A percentile compares a stretch with the other conserved stretches of the same genome.
Conservation (phyloP, 1,140 invertebrate genomes). For the Drosophila athabasca region DNA sequence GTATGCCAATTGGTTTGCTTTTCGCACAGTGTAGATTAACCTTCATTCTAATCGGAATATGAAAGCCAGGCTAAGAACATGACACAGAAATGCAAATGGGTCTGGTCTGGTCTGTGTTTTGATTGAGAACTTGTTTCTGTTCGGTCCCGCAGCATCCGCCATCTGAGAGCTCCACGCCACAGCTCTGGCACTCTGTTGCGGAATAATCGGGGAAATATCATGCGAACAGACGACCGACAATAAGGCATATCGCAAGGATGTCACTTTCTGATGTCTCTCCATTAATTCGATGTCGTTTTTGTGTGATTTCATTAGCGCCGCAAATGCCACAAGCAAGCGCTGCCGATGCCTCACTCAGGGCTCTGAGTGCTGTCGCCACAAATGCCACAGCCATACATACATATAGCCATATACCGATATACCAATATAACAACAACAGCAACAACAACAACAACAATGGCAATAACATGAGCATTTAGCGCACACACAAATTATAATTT, state of each 20-base stretch:
- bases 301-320: constrained; percentile 73
- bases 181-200: constrained; percentile 22
- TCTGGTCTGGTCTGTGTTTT: constrained; percentile 29
- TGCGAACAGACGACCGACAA: constrained; percentile 40
- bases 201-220: constrained; percentile 62
- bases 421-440: neutral
- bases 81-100: constrained; percentile 60
- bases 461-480: constrained; percentile 67
- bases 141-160: constrained; percentile 23
- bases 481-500: constrained; percentile 79
- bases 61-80: constrained; percentile 47
- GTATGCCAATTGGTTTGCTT: no score
- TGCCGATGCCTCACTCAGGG: no score
- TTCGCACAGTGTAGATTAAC: constrained; percentile 53
- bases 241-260: constrained; percentile 75
- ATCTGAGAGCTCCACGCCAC: constrained; percentile 6
- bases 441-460: constrained; percentile 46
- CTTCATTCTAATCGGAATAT: constrained; percentile 45
- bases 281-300: constrained; percentile 65
- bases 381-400: neutral
- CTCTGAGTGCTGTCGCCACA: neutral
- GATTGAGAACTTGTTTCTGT: constrained; percentile 68
- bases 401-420: no score
- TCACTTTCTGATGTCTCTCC: constrained; percentile 59
- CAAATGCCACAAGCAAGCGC: constrained; percentile 25